These are phyloP conservation scores for Lysandra bellargus DNA, from an alignment of 2,888 invertebrate genomes.

Conservation along the genomic window DNA sequence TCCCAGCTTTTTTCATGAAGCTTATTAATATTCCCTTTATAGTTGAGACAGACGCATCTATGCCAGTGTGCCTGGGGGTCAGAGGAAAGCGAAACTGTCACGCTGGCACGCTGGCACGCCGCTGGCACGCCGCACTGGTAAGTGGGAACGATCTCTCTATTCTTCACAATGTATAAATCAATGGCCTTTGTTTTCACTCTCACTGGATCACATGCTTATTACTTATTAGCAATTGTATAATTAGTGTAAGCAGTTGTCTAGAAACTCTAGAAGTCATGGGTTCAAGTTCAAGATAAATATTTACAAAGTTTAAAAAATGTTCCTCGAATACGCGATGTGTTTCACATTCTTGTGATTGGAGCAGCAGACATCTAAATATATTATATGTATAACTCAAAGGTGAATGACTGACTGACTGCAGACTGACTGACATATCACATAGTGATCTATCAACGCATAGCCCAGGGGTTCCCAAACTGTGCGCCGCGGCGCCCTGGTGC, in stretches of 20 bases:
- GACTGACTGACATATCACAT: too few species aligned
- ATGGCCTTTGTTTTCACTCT: conserved; percentile 13
- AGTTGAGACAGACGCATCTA: neutral
- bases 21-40: neutral
- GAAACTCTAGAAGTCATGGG: neutral
- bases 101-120: neutral
- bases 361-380: too few species aligned
- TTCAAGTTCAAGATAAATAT: neutral
- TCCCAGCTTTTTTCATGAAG: neutral
- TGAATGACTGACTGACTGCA: too few species aligned
- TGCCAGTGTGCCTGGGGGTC: conserved; percentile 15
- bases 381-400: too few species aligned
- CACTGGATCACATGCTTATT: neutral
- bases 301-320: neutral
- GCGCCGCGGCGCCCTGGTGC: too few species aligned
- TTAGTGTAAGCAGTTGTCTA: neutral
- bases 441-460: too few species aligned
- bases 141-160: conserved; percentile 7
- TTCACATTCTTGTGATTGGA: too few species aligned
- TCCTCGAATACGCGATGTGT: too few species aligned
- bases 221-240: neutral
- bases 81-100: neutral
- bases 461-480: too few species aligned
- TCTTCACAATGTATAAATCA: neutral
- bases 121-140: neutral